Conservation (phyloP, 2,113 vertebrate genomes). For the Charina bottae region DNA sequence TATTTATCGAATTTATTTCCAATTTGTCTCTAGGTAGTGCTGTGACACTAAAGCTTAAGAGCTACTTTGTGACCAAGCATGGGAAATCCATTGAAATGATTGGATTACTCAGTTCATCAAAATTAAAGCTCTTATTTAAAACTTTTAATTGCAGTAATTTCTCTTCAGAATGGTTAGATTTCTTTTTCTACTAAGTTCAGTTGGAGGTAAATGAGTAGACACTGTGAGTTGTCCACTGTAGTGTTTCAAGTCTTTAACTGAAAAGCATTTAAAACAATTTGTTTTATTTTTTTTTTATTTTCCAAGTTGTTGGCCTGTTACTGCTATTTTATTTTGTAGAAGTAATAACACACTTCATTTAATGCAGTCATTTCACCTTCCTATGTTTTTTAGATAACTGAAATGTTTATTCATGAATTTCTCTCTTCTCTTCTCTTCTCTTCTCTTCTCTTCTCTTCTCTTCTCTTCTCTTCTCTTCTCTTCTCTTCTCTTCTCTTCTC, state of each 20-base stretch:
- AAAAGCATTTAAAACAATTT: constrained; percentile 19
- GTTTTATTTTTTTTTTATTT: neutral
- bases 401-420: neutral
- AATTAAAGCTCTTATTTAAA: neutral
- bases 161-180: neutral
- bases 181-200: neutral
- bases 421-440: neutral
- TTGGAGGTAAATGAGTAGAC: neutral
- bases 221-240: rapidly evolving
- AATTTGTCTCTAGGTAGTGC: neutral
- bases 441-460: no score
- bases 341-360: constrained; percentile 1
- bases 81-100: neutral
- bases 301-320: constrained; percentile 7
- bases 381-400: constrained; percentile 22
- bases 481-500: neutral
- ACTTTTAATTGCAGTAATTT: neutral
- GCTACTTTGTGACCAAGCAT: neutral
- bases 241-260: constrained; percentile 4
- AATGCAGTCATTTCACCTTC: neutral
- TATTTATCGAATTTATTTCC: no score
- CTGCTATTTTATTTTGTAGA: neutral
- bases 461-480: neutral
- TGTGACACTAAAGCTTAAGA: neutral
- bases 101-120: neutral